These are phyloP conservation scores for Luscinia megarhynchos DNA, from an alignment of 2,797 vertebrate genomes.

Conservation along the genomic window DNA sequence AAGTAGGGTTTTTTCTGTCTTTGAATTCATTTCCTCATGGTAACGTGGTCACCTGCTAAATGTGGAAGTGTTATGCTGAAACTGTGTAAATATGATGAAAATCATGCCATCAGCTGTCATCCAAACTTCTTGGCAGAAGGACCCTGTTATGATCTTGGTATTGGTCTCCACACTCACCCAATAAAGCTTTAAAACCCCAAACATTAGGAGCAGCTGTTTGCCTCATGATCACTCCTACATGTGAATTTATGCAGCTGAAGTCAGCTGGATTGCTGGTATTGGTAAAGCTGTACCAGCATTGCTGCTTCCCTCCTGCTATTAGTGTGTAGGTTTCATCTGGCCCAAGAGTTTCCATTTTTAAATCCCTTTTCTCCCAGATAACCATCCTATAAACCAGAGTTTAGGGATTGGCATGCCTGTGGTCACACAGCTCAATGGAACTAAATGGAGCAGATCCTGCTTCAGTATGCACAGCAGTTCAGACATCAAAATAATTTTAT, in stretches of 20 bases:
- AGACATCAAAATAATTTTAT: background rate
- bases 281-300: background rate
- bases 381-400: background rate
- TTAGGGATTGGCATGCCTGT: background rate
- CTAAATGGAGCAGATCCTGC: background rate
- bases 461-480: background rate
- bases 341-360: background rate
- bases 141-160: background rate
- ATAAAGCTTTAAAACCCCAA: background rate
- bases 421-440: background rate
- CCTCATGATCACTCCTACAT: background rate
- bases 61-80: background rate
- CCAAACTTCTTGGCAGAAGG: background rate
- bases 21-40: background rate
- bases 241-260: background rate
- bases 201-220: background rate
- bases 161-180: accelerated
- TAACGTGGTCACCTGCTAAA: accelerated
- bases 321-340: background rate
- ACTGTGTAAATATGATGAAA: background rate
- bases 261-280: background rate
- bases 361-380: background rate
- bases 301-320: background rate
- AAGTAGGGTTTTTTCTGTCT: background rate
- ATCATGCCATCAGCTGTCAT: background rate